These are phyloP conservation scores for Salvelinus sp. DNA, from an alignment of 2,113 vertebrate genomes.

Conservation along the genomic window DNA sequence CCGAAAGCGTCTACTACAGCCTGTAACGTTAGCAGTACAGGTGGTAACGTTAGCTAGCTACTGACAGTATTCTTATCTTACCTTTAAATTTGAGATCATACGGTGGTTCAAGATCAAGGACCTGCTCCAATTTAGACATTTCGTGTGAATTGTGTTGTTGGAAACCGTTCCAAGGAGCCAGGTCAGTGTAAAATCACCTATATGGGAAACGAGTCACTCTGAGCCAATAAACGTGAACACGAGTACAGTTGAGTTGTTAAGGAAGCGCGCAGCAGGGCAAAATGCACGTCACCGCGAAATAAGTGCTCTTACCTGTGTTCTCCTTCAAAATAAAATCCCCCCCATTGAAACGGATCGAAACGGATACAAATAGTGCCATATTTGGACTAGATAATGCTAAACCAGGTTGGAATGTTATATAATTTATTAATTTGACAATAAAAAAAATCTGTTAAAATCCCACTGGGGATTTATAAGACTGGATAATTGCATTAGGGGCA, in stretches of 20 bases:
- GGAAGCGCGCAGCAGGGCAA: constrained; percentile 29
- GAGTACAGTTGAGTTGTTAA: constrained; percentile 8
- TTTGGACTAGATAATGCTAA: no score
- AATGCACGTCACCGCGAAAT: constrained; percentile 22
- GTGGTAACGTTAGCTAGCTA: constrained; percentile 7
- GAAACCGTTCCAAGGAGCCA: constrained; percentile 7
- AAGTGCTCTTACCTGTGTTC: no score
- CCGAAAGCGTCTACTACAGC: neutral
- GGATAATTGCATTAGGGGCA: no score
- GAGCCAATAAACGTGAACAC: constrained; percentile 13
- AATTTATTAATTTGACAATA: no score
- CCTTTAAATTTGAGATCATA: constrained; percentile 87
- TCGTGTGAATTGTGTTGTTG: neutral
- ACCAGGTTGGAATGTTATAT: no score
- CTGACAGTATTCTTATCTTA: constrained; percentile 43
- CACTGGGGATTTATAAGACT: no score
- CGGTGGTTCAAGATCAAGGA: constrained; percentile 81
- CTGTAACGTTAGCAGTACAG: neutral
- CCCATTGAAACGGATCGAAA: no score
- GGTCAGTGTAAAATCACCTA: constrained; percentile 18
- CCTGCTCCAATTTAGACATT: constrained; percentile 85
- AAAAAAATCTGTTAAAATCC: no score
- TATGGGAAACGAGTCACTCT: constrained; percentile 15
- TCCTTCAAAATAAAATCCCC: no score
- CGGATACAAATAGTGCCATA: no score